phyloP scores from a whole-genome alignment of 2,888 invertebrate species.

The Erebia ligea region DNA sequence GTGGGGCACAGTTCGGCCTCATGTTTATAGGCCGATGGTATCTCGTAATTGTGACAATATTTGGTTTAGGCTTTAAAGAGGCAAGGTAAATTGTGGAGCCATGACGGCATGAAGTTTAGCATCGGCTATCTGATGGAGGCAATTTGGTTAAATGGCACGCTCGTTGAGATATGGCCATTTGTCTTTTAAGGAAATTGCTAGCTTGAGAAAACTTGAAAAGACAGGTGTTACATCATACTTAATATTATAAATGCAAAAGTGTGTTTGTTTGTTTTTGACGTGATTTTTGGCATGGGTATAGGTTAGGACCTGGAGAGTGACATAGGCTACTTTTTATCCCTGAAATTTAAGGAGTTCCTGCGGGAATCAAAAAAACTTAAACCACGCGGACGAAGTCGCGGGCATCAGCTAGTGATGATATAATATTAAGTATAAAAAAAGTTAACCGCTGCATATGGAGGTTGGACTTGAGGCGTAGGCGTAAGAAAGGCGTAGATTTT shows the following conservation, averaged over 20 bases:
- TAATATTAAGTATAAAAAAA: constrained; percentile 2
- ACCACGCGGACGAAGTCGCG: no score
- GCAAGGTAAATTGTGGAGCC: constrained; percentile 53
- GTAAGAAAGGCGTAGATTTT: neutral
- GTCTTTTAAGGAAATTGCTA: constrained; percentile 24
- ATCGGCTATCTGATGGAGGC: constrained; percentile 49
- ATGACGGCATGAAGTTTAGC: constrained; percentile 64
- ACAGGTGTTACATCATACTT: neutral
- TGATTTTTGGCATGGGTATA: no score
- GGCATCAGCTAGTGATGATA: no score
- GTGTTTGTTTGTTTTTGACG: no score
- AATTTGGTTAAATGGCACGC: constrained; percentile 42
- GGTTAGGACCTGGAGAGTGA: no score
- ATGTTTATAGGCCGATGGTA: constrained; percentile 78
- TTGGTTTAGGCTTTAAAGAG: constrained; percentile 73
- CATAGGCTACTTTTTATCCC: no score
- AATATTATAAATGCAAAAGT: no score
- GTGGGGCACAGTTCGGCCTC: constrained; percentile 68
- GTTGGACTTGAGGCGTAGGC: neutral
- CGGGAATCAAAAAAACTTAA: no score
- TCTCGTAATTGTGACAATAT: constrained; percentile 82
- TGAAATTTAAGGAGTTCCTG: no score
- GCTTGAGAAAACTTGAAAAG: constrained; percentile 19
- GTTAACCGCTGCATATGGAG: neutral
- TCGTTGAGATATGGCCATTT: constrained; percentile 28